These are phyloP conservation scores for Phylloscopus collybita DNA, from an alignment of 2,797 vertebrate genomes.

Conservation along the genomic window DNA sequence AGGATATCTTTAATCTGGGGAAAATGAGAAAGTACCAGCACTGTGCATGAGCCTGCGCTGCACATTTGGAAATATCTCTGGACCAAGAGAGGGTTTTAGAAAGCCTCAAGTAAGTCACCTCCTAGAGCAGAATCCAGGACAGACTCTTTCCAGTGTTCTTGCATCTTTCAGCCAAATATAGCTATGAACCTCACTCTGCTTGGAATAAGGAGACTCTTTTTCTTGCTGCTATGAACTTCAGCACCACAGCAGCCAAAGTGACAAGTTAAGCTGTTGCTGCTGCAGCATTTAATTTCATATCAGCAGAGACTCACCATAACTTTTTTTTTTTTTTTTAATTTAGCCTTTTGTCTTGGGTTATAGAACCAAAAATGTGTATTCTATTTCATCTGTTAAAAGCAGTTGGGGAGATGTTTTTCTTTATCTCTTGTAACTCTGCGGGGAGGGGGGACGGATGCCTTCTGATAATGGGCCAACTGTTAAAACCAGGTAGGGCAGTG, in stretches of 20 bases:
- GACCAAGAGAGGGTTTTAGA: not conserved
- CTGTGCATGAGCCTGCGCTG: not conserved
- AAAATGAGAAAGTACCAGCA: not conserved
- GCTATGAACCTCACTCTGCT: not conserved
- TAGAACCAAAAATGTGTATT: too few species aligned
- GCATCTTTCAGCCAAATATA: not conserved
- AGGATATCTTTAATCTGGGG: not conserved
- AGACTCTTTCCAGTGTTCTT: not conserved
- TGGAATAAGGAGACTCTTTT: not conserved
- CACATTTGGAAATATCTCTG: not conserved
- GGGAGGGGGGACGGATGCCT: too few species aligned
- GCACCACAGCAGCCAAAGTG: constrained; percentile 6
- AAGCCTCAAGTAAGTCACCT: not conserved
- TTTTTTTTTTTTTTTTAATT: not conserved
- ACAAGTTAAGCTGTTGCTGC: constrained; percentile 4
- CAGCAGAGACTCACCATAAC: not conserved
- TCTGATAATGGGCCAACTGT: too few species aligned
- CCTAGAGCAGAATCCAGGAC: not conserved
- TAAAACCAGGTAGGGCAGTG: too few species aligned
- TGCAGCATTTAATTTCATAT: not conserved
- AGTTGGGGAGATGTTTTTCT: too few species aligned
- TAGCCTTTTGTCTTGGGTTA: not conserved
- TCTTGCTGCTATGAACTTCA: not conserved
- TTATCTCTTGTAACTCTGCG: too few species aligned
- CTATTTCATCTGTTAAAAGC: too few species aligned